Percentiles rank a stretch among this genome's conserved stretches.
Conservation (phyloP, 2,113 vertebrate genomes). For the Atrichornis clamosus region DNA sequence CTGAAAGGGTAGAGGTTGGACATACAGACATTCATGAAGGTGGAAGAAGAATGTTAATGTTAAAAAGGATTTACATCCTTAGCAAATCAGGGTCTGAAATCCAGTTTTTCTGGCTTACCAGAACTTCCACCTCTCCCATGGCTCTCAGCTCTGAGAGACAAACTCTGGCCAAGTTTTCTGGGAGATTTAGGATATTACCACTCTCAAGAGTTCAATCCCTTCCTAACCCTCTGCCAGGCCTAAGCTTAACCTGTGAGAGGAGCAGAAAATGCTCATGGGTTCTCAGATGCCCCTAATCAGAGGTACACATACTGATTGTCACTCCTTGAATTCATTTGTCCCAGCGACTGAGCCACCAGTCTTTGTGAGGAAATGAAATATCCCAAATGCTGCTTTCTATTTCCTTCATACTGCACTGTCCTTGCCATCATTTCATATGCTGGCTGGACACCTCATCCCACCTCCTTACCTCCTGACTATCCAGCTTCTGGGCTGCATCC, state of each 20-base stretch:
- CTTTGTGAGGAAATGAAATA: background rate
- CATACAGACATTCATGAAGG: background rate
- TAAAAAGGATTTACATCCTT: background rate
- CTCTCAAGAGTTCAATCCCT: background rate
- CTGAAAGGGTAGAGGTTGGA: background rate
- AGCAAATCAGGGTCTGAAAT: background rate
- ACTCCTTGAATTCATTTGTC: background rate
- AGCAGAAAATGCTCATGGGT: background rate
- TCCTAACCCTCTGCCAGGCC: background rate
- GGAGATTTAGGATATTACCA: background rate
- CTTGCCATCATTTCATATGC: background rate
- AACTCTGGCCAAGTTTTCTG: background rate
- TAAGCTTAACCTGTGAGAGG: background rate
- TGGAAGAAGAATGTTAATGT: background rate
- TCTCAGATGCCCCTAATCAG: background rate
- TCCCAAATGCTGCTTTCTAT: accelerated
- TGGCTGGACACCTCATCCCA: background rate
- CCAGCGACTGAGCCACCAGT: background rate
- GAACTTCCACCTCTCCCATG: background rate
- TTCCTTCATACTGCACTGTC: background rate
- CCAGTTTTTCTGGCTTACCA: background rate
- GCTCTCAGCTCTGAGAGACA: background rate
- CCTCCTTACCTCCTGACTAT: background rate
- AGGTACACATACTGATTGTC: accelerated
- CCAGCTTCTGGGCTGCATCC: background rate